Evolutionary conservation across 1,140 invertebrate genomes (phyloP).

Genomic region (Latrodectus geometricus): DNA sequence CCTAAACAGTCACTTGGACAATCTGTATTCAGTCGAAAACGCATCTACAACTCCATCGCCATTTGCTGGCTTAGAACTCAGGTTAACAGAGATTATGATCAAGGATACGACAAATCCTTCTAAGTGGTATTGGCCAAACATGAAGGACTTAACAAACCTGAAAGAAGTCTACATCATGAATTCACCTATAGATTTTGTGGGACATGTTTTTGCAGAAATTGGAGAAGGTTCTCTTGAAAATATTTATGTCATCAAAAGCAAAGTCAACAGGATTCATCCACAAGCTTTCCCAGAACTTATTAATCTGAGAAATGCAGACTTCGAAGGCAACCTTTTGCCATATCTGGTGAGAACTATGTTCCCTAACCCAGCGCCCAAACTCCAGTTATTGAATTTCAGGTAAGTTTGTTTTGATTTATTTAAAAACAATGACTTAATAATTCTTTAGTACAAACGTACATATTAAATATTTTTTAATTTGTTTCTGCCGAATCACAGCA

Average conservation of each 20-base stretch:
- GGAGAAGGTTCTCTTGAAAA: conserved; percentile 32
- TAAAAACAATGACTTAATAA: not conserved
- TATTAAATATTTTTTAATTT: too few relatives aligned
- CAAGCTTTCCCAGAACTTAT: conserved; percentile 36
- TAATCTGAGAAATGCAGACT: conserved; percentile 10
- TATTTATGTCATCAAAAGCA: not conserved
- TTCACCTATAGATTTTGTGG: conserved; percentile 24
- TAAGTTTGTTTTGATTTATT: not conserved
- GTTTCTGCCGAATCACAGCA: too few relatives aligned
- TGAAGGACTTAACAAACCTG: conserved; percentile 19
- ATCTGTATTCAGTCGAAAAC: not conserved
- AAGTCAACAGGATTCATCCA: conserved; percentile 25
- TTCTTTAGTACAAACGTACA: too few relatives aligned
- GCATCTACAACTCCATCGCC: not conserved
- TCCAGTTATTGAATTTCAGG: conserved; percentile 28
- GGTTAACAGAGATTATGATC: conserved; percentile 19
- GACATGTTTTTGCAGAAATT: conserved; percentile 36
- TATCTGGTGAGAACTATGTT: conserved; percentile 43
- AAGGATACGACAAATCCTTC: not conserved
- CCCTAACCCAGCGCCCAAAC: conserved; percentile 11
- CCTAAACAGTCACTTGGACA: not conserved
- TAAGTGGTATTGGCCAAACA: conserved; percentile 35
- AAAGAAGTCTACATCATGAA: conserved; percentile 8
- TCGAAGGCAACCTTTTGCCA: conserved; percentile 16
- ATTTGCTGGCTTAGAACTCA: conserved; percentile 25